Base-by-base conservation (phyloP, 2,797 vertebrate genomes). In the Oryzias dopingdopingensis region DNA sequence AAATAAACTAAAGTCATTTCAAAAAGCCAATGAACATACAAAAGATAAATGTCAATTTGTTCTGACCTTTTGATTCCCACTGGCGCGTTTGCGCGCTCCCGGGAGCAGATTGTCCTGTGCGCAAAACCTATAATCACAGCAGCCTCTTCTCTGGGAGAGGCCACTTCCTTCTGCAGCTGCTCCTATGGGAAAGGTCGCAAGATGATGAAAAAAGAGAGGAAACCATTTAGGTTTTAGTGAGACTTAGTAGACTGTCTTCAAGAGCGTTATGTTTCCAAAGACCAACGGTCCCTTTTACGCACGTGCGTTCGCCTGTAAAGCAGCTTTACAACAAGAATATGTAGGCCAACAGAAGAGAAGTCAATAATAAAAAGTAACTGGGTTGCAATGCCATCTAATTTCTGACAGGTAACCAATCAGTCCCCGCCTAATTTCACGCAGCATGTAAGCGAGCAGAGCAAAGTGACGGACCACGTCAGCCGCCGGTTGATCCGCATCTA, bases 341-440 rank as follows among this genome's bases (percentile, higher is more conserved):
- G 18, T 6, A 46, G 37, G 16, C 18, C 8, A 29, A 26, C 4
- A 15, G 12, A 61, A 14, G 23, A 4, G 29, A 23, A 2, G 37
- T 22, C 43, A 14, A 22, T 5, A 40, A 41, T 4, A 32, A 44
- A 43, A 29, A 58, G n/a, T 5, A 59, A 48, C 49, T 52, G 86
- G 81, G 90, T 73, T 88, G 81, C 88, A 84, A 57, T 88, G 81
- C 77, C 77, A 69, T 91, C 93, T 94, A 93, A 97, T 97, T 97
- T 96, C 92, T 96, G 95, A 95, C 97, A 99, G 97, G 97, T 98
- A 96, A 98, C 97, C 95, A 96, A 96, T 96, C 97, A 99, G 96
- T 97, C 96, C 95, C 93, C 96, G 96, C 97, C 97, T 95, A 98
- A 99, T 98, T 99, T 99, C 96, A 99, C 96, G 94, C 96, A 98